Evolutionary conservation across 2,113 vertebrate species (phyloP).

Genomic region (Epinephelus lanceolatus): DNA sequence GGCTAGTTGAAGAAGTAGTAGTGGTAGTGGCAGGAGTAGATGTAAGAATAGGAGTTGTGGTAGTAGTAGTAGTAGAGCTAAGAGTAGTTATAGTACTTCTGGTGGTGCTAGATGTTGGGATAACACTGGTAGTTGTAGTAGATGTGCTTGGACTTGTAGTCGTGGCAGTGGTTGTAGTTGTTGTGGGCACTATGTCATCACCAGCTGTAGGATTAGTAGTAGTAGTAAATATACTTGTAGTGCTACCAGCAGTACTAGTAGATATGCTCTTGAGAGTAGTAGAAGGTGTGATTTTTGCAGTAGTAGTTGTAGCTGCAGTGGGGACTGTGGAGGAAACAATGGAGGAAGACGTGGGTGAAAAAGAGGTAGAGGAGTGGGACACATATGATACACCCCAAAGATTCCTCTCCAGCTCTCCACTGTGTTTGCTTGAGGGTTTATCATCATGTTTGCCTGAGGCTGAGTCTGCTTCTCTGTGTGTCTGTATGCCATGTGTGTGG

Average conservation of each 20-base stretch:
- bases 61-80: constrained; percentile 17
- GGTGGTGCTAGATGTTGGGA: constrained; percentile 25
- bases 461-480: constrained; percentile 47
- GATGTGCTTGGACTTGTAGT: constrained; percentile 22
- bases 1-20: not conserved
- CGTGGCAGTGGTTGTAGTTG: constrained; percentile 16
- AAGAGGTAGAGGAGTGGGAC: constrained; percentile 34
- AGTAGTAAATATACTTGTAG: constrained; percentile 17
- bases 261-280: constrained; percentile 13
- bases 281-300: constrained; percentile 50
- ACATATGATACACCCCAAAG: constrained; percentile 38
- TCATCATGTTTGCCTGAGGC: constrained; percentile 45
- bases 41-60: constrained; percentile 22
- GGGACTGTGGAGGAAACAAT: constrained; percentile 24
- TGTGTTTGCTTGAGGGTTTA: constrained; percentile 47
- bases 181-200: constrained; percentile 24
- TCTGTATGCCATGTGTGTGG: constrained; percentile 40
- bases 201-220: not conserved
- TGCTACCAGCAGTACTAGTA: constrained; percentile 21
- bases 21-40: constrained; percentile 17
- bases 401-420: constrained; percentile 54
- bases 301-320: constrained; percentile 7
- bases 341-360: constrained; percentile 20
- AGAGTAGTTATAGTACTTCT: constrained; percentile 23
- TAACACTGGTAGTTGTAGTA: constrained; percentile 17